Base-by-base conservation (phyloP, 2,888 invertebrate species). In the Achlya flavicornis region DNA sequence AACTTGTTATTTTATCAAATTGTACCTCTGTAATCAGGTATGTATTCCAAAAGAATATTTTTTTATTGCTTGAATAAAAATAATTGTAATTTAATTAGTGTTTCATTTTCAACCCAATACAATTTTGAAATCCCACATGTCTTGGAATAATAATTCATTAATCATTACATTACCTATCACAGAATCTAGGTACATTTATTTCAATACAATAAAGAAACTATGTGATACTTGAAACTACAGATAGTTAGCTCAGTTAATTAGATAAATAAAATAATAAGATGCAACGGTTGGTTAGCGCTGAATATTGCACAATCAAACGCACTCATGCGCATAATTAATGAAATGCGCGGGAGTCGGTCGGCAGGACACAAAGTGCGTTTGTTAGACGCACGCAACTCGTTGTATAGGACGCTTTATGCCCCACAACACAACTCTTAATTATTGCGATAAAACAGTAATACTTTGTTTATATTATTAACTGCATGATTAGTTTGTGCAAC, bases 311-410 rank as follows among this genome's bases (percentile, higher is more conserved):
- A 88, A 88, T 87, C 73, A 80, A 76, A 80, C 63, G 80, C 84
- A 86, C 73, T 88, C 80, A 81, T 74, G 80, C 88, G 84, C 75
- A 75, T 86, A 91, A 92, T 90, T 82, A 89, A 88, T 80, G 66
- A 75, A 77, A 80, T 75, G 78, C 79, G 76, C 66, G 77, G 85
- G 80, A 38, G 57, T 38, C 57, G 26, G 64, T 63, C 63, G 64
- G 66, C 64, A 63, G 59, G 67, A 76, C 64, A 76, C 75, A 75
- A 66, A 67, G 68, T 62, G 66, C 66, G 60, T 41, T 60, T 60
- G 72, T 71, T 70, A 76, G 75, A 77, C 61, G 58, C 67, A 77
- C 61, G 58, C 67, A 67, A 66, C 67, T 68, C 65, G 60, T 26
- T 38, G 10, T 38, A 38, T 41, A 68, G 74, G 67, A 61, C 62